Evolutionary conservation across 2,113 vertebrate species (phyloP), one percentile per base, ranked within the genome.

Genomic region (human (Homo sapiens)): DNA sequence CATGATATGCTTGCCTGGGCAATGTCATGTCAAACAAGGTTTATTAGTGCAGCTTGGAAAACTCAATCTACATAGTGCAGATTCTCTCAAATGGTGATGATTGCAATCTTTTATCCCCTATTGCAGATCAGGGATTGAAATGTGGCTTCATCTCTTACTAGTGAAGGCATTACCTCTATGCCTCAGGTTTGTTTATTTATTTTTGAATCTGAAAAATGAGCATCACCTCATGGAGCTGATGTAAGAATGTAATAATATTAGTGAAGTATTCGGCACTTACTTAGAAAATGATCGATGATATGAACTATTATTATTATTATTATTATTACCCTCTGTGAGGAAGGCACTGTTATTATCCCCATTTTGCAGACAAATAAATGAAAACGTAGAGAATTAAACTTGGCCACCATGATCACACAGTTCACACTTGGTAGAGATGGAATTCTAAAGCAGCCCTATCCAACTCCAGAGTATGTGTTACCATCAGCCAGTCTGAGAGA

Each of bases 41-140:
- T 97, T 96, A 96, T 92, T 97, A 95, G 43, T 91, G 40, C 73
- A 98, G 75, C 72, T 94, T 96, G 22, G 66, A 94, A 97, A 95
- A 78, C 40, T 96, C 87, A 80, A 92, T 83, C 55, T 94, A 55
- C 17, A 72, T 5, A 61, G 70, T 40, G 27, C 7, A 68, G 78
- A 50, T 79, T 86, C 81, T 94, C 94, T 84, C 92, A 66, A 85
- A 85, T 59, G 50, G 66, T 66, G 57, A 88, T 59, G 64, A 90
- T 3, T 90, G n/a, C 61, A 86, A 88, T 90, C 27, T 95, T 97
- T 95, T 25, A 70, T 83, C 81, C n/a, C 66, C 57, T 10, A 30
- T 90, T 43, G 17, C 27, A 82, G 48, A 64, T 27, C 30, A 78
- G 11, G 30, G 50, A 32, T 57, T n/a, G 52, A 95, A 75, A 32